Evolutionary conservation across 2,797 vertebrate species (phyloP).

Genomic region (Squalus acanthias): DNA sequence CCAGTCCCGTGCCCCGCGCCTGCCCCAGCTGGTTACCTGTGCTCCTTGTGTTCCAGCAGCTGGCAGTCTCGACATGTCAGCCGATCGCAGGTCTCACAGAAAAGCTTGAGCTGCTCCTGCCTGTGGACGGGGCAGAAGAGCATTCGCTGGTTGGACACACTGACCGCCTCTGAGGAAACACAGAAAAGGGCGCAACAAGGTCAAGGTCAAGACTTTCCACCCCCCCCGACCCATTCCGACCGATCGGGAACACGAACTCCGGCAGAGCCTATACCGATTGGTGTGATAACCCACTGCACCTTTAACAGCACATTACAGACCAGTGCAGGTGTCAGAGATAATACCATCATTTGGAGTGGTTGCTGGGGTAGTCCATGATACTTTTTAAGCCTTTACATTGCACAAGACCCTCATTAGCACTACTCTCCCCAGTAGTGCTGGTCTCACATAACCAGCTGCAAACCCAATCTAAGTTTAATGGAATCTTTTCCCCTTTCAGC

Average conservation of each 20-base stretch:
- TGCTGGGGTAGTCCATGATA: too few relatives aligned
- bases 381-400: background rate
- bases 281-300: background rate
- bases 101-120: slow-evolving; percentile 93
- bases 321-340: background rate
- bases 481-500: background rate
- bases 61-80: slow-evolving; percentile 95
- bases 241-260: background rate
- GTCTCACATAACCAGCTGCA: background rate
- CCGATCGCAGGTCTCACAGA: slow-evolving; percentile 95
- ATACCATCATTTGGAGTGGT: too few relatives aligned
- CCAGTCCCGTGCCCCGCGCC: too few relatives aligned
- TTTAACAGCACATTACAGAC: background rate
- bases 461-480: background rate
- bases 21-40: slow-evolving; percentile 67
- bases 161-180: slow-evolving; percentile 72
- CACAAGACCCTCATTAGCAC: background rate
- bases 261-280: background rate
- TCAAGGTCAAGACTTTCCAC: slow-evolving; percentile 2
- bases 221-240: background rate
- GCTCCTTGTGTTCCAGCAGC: slow-evolving; percentile 92
- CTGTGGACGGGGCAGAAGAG: slow-evolving; percentile 95
- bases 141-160: slow-evolving; percentile 78
- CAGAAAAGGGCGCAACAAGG: background rate
- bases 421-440: background rate